phyloP scores from a whole-genome alignment of 2,113 vertebrate genomes.

The Halcyon senegalensis region DNA sequence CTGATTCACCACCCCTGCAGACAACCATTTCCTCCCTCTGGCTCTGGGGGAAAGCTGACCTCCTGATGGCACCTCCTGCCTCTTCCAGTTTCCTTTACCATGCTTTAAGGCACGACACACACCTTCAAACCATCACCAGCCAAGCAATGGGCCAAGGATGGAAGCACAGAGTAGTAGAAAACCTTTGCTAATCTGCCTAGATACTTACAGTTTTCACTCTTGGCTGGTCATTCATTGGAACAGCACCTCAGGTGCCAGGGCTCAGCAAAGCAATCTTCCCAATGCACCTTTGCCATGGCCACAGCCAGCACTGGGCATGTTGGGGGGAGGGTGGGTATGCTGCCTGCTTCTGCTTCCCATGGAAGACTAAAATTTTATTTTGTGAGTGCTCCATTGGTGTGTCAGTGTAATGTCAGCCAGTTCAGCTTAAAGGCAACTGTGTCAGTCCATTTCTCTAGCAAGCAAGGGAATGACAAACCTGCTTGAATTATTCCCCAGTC shows the following conservation, averaged over 20 bases:
- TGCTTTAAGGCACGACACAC: background rate
- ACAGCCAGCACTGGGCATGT: background rate
- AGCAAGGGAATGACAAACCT: background rate
- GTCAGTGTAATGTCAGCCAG: background rate
- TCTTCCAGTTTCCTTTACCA: background rate
- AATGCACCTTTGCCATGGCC: background rate
- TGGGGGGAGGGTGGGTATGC: background rate
- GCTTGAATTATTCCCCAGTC: background rate
- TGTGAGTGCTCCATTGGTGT: background rate
- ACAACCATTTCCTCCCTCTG: background rate
- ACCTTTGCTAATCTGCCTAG: background rate
- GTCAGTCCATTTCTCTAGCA: background rate
- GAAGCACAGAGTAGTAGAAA: background rate
- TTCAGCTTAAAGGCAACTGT: background rate
- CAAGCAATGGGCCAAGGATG: background rate
- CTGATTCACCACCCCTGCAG: background rate
- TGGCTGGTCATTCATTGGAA: rapidly evolving
- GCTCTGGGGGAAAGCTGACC: background rate
- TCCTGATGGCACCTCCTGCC: background rate
- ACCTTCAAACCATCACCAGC: background rate
- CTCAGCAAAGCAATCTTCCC: background rate
- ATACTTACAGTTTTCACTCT: background rate
- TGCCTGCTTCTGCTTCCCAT: background rate
- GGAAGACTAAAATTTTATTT: background rate
- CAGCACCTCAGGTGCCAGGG: background rate